A percentile compares a stretch with the other conserved stretches of the same genome.
phyloP scores from a whole-genome alignment of 2,797 vertebrate genomes.

The Dermochelys coriacea region DNA sequence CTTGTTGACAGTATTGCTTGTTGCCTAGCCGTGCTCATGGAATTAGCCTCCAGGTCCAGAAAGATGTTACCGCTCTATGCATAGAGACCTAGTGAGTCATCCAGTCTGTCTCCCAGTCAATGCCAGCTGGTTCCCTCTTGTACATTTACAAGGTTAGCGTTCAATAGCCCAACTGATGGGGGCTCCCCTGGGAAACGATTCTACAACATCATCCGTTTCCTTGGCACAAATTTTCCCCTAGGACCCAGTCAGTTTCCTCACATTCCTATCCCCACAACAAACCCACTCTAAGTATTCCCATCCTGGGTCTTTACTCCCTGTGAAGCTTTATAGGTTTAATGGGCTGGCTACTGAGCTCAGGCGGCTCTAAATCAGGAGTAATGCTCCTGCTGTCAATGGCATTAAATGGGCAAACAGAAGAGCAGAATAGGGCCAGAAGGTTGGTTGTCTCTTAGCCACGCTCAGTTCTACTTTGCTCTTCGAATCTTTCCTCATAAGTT shows the following conservation, averaged over 20 bases:
- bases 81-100: not conserved
- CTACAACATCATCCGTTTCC: not conserved
- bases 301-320: not conserved
- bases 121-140: not conserved
- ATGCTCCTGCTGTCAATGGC: not conserved
- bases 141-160: not conserved
- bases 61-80: not conserved
- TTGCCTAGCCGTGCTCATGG: not conserved
- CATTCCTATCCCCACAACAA: too few species aligned
- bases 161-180: not conserved
- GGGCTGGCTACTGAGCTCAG: not conserved
- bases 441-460: too few species aligned
- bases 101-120: not conserved
- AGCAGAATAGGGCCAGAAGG: too few species aligned
- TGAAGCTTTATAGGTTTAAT: not conserved
- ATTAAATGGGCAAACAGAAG: not conserved
- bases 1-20: not conserved
- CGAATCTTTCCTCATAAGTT: too few species aligned
- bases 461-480: too few species aligned
- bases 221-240: not conserved
- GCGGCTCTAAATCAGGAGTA: not conserved
- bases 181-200: not conserved
- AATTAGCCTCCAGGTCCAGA: not conserved
- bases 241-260: not conserved
- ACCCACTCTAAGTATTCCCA: too few species aligned